Evolutionary conservation across 2,113 vertebrate species (phyloP), one percentile per base, ranked within the genome.

Genomic region (Dissostichus mawsoni): DNA sequence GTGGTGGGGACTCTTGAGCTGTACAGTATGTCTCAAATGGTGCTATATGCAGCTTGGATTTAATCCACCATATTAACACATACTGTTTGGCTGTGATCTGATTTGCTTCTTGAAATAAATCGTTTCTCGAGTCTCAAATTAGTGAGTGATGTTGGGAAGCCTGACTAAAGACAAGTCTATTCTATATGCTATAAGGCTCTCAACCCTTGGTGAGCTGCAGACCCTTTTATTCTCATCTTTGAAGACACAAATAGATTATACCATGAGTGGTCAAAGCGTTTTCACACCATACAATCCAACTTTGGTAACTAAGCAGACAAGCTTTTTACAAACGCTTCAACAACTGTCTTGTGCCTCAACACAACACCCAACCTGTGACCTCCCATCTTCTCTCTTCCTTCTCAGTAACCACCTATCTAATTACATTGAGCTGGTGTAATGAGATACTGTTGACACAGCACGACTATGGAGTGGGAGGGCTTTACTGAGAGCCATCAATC

Each of bases 361-460:
- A 25, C 51, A 57, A 7, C 17, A 36, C 17, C 14, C 2, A 2
- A 79, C 71, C 25, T 58, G 23, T 58, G 68, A 80, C 41, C 62
- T 66, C 17, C 5, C 1, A 63, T 25, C 53, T 10, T 72, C 1
- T 41, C 36, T 41, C 7, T 41, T 41, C 36, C 63, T 23, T 80
- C 63, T 69, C 33, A 33, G 25, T 64, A 7, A n/a, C n/a, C 45
- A 16, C n/a, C 7, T 85, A 82, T 89, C 76, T 50, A 17, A 74
- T 88, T 86, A 65, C 78, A 71, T 25, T 59, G 78, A 73, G 53
- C 33, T n/a, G 17, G 79, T 4, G 59, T 52, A 82, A 82, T 52
- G 56, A 41, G 36, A 51, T 61, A 59, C 18, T 78, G 17, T 62
- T 8, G 41, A 62, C 11, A 20, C 29, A 6, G 10, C 17, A 56